Evolutionary conservation across 2,888 invertebrate species (phyloP), one percentile per base, ranked within the genome.

Genomic region (Amphipoea lucens): DNA sequence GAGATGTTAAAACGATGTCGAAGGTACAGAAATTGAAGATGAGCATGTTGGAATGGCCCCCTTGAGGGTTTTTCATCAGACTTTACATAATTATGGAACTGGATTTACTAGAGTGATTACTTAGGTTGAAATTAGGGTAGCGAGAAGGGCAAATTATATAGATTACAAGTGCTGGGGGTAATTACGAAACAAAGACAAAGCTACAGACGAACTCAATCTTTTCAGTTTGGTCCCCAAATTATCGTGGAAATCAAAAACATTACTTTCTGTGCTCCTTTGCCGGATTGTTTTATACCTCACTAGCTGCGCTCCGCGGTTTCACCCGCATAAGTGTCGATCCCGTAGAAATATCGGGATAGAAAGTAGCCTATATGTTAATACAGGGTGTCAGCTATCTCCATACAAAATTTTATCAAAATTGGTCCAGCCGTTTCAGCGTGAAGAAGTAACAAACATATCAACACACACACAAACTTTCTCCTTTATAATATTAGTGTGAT

Each of bases 21-120:
- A 90, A 90, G 85, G 89, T 88, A 82, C 79, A 84, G 80, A 86
- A 85, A 89, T 90, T 89, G 87, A 76, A 85, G 88, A 84, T 83
- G 87, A 87, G 84, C 82, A 88, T 87, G 85, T 87, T 79, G 74
- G 66, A 83, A 86, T 74, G 71, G 78, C 78, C 73, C 82, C 75
- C 74, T 80, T 51, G 74, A 85, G 79, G 81, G 82, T 66, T 78
- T 80, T 83, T 81, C 81, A 87, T 90, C 85, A 88, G 79, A 84
- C 81, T 85, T 84, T 85, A 87, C 83, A 87, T 85, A 89, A 88
- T 90, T 88, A 88, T 85, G 60, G 78, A 84, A 78, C 77, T 84
- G 87, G 83, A 87, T 85, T 87, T 82, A 90, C 68, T 82, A 74
- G 81, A 82, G 70, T 78, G 76, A 73, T 74, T 88, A 45, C 82